Evolutionary conservation across 1,140 invertebrate species (phyloP).

Genomic region (Sipha flava): DNA sequence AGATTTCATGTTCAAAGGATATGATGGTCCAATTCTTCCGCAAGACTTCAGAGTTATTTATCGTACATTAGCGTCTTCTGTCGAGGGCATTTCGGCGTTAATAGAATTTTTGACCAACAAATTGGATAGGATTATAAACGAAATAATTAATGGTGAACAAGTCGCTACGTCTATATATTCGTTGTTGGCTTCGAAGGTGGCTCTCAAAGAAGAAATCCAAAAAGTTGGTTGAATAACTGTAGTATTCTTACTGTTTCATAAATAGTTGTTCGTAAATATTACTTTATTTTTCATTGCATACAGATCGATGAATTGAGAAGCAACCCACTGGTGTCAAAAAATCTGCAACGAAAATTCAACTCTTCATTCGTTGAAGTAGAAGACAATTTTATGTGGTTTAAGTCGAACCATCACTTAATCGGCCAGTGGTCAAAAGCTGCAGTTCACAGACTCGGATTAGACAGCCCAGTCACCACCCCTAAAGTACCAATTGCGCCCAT

Average conservation of each 20-base stretch:
- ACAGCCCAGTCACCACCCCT: too few relatives aligned
- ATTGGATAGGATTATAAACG: neutral
- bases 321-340: neutral
- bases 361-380: neutral
- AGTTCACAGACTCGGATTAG: neutral
- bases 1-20: constrained; percentile 3
- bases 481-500: too few relatives aligned
- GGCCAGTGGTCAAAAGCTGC: neutral
- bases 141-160: neutral
- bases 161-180: neutral
- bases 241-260: too few relatives aligned
- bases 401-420: neutral
- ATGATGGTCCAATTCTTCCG: neutral
- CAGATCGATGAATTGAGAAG: neutral
- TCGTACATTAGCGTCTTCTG: neutral
- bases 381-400: neutral
- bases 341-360: neutral
- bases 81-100: neutral
- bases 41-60: constrained; percentile 17
- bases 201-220: neutral
- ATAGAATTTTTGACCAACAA: constrained; percentile 3
- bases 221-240: too few relatives aligned
- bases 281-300: neutral
- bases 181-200: neutral
- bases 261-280: too few relatives aligned